Base-by-base conservation (phyloP, 2,888 invertebrate species). In the Sepiola atlantica region DNA sequence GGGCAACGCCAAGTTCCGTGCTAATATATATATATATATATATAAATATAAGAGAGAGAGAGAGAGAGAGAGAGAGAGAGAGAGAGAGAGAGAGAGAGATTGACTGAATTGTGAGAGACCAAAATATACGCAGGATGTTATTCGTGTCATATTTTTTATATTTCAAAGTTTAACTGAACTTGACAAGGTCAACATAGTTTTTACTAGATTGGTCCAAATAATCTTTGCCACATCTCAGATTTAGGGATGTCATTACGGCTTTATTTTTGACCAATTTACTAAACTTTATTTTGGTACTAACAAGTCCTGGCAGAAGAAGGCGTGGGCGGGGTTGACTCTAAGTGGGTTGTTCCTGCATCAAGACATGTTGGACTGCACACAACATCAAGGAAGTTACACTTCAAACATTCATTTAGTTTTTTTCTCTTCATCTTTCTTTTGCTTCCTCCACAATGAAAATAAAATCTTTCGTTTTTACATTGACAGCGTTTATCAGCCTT, bases 231-330 rank as follows among this genome's bases (percentile, higher is more conserved):
- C n/a, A 77, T 77, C 77, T n/a, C 28, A n/a, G 77, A 77, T 77
- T 77, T n/a, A n/a, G n/a, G 16, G 2, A 77, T 20, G n/a, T 77
- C n/a, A 77, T 77, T 77, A n/a, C 77, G 10, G 12, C n/a, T 77
- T 77, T 77, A 77, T n/a, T 77, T 16, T 77, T 77, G 77, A 77
- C 77, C 28, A 77, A 77, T 14, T n/a, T 77, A 77, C n/a, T 10
- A 77, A 77, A n/a, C 77, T 77, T 77, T 77, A 77, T 77, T 77
- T 77, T n/a, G 77, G 77, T 77, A 77, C 77, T 77, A 77, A 77
- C 77, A n/a, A 77, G 77, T n/a, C 28, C 28, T n/a, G 45, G 45
- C 45, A n/a, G 16, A 77, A 28, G n/a, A n/a, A n/a, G n/a, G 2
- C 77, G n/a, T 12, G 20, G 77, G 77, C 12, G n/a, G 77, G n/a